Evolutionary conservation across 1,140 invertebrate species (phyloP).

Genomic region (Prorops nasuta): DNA sequence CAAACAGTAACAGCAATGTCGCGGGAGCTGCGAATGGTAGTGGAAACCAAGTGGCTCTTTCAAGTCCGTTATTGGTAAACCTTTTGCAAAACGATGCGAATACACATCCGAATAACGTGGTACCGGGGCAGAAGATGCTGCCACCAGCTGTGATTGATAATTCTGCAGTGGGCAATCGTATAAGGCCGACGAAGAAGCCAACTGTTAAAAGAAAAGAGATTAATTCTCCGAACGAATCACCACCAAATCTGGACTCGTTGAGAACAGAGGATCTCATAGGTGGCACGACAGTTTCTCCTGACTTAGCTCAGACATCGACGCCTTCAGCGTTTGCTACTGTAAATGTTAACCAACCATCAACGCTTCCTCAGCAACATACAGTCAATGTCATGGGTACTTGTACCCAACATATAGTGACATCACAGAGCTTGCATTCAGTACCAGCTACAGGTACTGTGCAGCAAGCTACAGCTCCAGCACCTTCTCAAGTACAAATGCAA

Average conservation of each 20-base stretch:
- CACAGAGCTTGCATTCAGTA: conserved; percentile 23
- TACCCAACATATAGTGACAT: conserved; percentile 17
- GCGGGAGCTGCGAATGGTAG: conserved; percentile 35
- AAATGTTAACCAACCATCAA: conserved; percentile 47
- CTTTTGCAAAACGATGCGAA: conserved; percentile 82
- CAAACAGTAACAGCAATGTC: conserved; percentile 31
- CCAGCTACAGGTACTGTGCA: conserved; percentile 24
- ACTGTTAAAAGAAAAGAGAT: conserved; percentile 51
- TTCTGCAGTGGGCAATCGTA: conserved; percentile 49
- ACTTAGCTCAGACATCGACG: conserved; percentile 30
- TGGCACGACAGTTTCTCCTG: conserved; percentile 24
- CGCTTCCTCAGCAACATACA: conserved; percentile 45
- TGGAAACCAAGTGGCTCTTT: conserved; percentile 66
- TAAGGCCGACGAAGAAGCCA: conserved; percentile 52
- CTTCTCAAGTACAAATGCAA: conserved; percentile 52
- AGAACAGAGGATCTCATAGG: conserved; percentile 49
- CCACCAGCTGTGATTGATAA: conserved; percentile 55
- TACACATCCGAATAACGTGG: conserved; percentile 51
- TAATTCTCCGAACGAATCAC: conserved; percentile 35
- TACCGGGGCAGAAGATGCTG: conserved; percentile 52
- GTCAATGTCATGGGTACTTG: conserved; percentile 18
- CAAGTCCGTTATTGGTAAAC: conserved; percentile 89
- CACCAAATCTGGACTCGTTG: conserved; percentile 46
- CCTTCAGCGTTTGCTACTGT: conserved; percentile 50
- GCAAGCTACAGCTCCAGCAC: conserved; percentile 26